Conservation (phyloP, 2,888 invertebrate genomes). For the Tuta absoluta region DNA sequence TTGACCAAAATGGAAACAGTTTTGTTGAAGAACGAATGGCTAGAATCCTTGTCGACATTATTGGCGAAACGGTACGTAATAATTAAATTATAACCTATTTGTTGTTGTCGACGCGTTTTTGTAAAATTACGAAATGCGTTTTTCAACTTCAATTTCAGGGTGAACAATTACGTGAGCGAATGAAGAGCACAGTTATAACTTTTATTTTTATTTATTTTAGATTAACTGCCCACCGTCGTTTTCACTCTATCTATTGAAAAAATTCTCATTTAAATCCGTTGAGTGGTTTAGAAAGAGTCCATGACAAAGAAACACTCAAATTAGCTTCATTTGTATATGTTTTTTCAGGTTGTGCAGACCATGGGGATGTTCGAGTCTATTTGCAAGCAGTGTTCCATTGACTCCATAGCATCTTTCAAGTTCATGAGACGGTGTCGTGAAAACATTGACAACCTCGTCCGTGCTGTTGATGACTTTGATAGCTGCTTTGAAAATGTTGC, state of each 20-base stretch:
- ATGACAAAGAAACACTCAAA: too few relatives aligned
- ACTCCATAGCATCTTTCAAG: constrained; percentile 14
- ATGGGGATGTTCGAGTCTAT: constrained; percentile 2
- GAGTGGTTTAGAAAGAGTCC: too few relatives aligned
- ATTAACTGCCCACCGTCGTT: too few relatives aligned
- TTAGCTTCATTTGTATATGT: background rate
- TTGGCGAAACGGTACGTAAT: constrained; percentile 18
- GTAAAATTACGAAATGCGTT: background rate
- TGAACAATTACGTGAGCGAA: background rate
- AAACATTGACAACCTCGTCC: constrained; percentile 6
- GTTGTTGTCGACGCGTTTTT: constrained; percentile 20
- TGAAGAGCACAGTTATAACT: background rate
- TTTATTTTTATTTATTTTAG: background rate
- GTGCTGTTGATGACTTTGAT: constrained; percentile 19
- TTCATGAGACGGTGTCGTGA: constrained; percentile 20
- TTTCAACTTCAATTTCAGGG: background rate
- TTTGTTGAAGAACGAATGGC: constrained; percentile 5
- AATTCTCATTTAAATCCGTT: too few relatives aligned
- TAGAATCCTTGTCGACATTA: constrained; percentile 11
- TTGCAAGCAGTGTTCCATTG: constrained; percentile 15
- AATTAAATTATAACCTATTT: constrained; percentile 8
- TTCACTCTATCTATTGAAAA: too few relatives aligned
- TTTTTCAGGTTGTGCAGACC: constrained; percentile 23
- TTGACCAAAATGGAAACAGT: constrained; percentile 9
- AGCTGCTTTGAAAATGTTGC: constrained; percentile 24